Evolutionary conservation across 2,888 invertebrate species (phyloP).

Genomic region (Masnerella sp.): DNA sequence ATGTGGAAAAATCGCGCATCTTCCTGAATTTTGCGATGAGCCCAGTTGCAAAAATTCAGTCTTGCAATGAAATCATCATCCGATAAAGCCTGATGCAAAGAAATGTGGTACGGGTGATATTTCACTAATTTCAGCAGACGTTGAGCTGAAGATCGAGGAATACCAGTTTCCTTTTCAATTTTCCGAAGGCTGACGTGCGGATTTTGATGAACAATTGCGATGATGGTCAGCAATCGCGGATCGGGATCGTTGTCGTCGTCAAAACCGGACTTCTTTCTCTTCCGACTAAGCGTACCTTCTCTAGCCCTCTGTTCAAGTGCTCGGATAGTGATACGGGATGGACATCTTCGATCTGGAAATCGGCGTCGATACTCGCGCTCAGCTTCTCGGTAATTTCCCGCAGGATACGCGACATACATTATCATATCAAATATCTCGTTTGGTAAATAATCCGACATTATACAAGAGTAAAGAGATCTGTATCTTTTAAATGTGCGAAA

Average conservation of each 20-base stretch:
- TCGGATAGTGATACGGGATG: not conserved
- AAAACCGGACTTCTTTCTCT: not conserved
- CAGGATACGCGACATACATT: not conserved
- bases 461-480: not conserved
- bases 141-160: conserved; percentile 27
- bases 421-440: conserved; percentile 10
- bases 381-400: not conserved
- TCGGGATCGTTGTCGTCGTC: conserved; percentile 15
- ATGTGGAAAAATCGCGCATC: conserved; percentile 47
- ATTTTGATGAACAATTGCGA: conserved; percentile 19
- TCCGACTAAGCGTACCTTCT: conserved; percentile 1
- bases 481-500: not conserved
- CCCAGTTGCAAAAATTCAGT: conserved; percentile 42
- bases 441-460: conserved; percentile 17
- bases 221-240: conserved; percentile 3
- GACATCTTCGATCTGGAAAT: conserved; percentile 5
- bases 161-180: conserved; percentile 31
- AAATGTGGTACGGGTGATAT: conserved; percentile 38
- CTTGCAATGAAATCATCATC: conserved; percentile 7
- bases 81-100: conserved; percentile 26
- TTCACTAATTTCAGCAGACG: conserved; percentile 15
- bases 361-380: not conserved
- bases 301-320: not conserved
- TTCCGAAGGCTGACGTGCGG: conserved; percentile 27
- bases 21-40: conserved; percentile 12